Percentiles rank a stretch among this genome's conserved stretches.
Conservation (phyloP, 2,888 invertebrate genomes). For the Coleophora flavipennella region DNA sequence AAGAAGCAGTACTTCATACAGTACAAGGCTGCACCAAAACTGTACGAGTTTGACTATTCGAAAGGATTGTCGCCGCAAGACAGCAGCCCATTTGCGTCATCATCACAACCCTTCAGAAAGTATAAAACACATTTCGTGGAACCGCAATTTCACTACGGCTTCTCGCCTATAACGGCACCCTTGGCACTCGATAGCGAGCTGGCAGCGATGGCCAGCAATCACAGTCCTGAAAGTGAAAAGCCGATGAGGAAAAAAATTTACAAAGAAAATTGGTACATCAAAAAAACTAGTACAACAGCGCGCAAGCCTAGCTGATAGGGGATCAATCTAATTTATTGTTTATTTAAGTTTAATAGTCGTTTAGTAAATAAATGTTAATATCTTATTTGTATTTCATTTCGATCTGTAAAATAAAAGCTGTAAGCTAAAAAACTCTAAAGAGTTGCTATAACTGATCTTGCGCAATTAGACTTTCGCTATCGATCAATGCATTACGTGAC, state of each 20-base stretch:
- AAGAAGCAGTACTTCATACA: slow-evolving; percentile 38
- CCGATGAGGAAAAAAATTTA: slow-evolving; percentile 56
- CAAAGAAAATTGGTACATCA: slow-evolving; percentile 63
- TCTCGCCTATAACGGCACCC: slow-evolving; percentile 54
- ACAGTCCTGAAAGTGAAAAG: slow-evolving; percentile 51
- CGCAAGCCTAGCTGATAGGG: slow-evolving; percentile 53
- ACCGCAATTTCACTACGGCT: slow-evolving; percentile 65
- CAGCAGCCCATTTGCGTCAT: slow-evolving; percentile 43
- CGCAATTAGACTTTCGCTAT: slow-evolving; percentile 54
- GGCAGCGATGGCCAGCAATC: slow-evolving; percentile 56
- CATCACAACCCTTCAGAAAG: slow-evolving; percentile 38
- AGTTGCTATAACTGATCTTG: slow-evolving; percentile 19
- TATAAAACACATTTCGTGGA: slow-evolving; percentile 55
- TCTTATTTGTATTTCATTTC: slow-evolving; percentile 15
- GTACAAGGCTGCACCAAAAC: slow-evolving; percentile 36
- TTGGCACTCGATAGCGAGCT: slow-evolving; percentile 53
- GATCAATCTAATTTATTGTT: slow-evolving; percentile 41
- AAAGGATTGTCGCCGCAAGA: slow-evolving; percentile 41
- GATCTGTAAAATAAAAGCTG: slow-evolving; percentile 8
- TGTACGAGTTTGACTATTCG: slow-evolving; percentile 41
- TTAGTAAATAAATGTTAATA: slow-evolving; percentile 16
- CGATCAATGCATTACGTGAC: slow-evolving; percentile 57
- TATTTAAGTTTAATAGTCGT: slow-evolving; percentile 27
- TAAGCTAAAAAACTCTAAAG: too few relatives aligned
- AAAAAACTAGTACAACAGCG: slow-evolving; percentile 53